These are phyloP conservation scores for Tinamus major DNA, from an alignment of 2,797 vertebrate species.

Conservation along the genomic window DNA sequence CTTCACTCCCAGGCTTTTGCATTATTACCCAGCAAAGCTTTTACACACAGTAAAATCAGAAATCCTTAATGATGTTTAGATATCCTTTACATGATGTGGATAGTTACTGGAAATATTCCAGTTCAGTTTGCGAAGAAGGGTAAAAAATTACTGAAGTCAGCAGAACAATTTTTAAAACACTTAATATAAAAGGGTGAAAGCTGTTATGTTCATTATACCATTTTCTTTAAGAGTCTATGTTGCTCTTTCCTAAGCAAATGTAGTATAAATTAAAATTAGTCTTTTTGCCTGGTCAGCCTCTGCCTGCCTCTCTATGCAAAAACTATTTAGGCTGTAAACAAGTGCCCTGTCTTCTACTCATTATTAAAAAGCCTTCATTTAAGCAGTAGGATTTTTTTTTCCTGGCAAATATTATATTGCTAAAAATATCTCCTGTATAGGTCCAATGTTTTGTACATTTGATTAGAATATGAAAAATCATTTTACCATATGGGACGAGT, in stretches of 20 bases:
- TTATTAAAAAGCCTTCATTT: neutral
- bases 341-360: neutral
- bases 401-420: neutral
- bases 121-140: neutral
- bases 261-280: neutral
- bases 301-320: neutral
- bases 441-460: neutral
- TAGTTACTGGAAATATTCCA: neutral
- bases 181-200: neutral
- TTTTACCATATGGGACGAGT: neutral
- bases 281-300: neutral
- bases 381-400: neutral
- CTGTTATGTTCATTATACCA: neutral
- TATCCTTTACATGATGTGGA: neutral
- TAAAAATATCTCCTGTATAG: neutral
- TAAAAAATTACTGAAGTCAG: neutral
- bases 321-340: neutral
- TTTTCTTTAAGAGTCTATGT: neutral
- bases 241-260: neutral
- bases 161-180: neutral
- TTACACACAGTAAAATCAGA: neutral
- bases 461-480: neutral
- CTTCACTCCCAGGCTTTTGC: neutral
- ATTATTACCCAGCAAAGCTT: neutral
- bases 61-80: neutral